A percentile compares a stretch with the other conserved stretches of the same genome.
phyloP scores from a whole-genome alignment of 2,797 vertebrate species.

The Tarsius wallacei region DNA sequence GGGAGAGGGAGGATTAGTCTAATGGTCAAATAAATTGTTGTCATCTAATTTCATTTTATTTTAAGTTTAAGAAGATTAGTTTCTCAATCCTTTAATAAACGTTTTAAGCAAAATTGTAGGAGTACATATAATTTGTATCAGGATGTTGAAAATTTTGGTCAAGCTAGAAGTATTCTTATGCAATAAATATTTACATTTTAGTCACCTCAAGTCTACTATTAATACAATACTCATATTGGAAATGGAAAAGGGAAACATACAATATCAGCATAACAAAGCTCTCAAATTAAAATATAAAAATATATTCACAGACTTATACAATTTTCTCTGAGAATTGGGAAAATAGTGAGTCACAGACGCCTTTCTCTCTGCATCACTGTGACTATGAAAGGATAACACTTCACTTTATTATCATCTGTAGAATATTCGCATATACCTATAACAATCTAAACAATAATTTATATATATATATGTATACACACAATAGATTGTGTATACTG shows the following conservation, averaged over 20 bases:
- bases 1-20: neutral
- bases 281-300: conserved; percentile 55
- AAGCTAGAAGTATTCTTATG: conserved; percentile 25
- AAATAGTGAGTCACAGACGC: neutral
- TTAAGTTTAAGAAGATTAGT: neutral
- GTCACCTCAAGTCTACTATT: neutral
- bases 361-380: conserved; percentile 31
- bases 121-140: neutral
- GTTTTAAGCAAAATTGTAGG: neutral
- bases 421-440: conserved; percentile 37
- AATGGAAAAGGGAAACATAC: neutral
- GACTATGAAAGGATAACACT: conserved; percentile 32
- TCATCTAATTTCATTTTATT: conserved; percentile 21
- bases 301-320: neutral
- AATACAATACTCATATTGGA: neutral
- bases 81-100: neutral
- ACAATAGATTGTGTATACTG: neutral
- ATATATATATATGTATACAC: no score
- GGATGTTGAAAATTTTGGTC: neutral
- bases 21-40: conserved; percentile 6
- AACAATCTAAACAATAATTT: conserved; percentile 47
- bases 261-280: neutral
- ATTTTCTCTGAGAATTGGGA: conserved; percentile 54
- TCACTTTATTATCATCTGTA: conserved; percentile 47
- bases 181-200: conserved; percentile 55